Percentiles rank a stretch among this genome's conserved stretches.
phyloP scores from a whole-genome alignment of 2,888 invertebrate species.

The Entomobrya multifasciata region DNA sequence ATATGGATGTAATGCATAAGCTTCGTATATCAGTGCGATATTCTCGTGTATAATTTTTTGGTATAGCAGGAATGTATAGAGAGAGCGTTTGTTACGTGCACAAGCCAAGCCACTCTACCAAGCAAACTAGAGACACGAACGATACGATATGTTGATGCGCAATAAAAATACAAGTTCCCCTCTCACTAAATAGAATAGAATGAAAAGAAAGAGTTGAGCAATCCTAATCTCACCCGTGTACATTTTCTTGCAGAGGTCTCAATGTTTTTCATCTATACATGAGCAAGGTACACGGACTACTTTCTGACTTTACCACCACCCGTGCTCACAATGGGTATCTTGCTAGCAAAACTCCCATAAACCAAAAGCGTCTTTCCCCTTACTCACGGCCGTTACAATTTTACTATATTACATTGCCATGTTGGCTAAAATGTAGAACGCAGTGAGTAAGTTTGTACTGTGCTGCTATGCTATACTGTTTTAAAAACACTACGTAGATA shows the following conservation, averaged over 20 bases:
- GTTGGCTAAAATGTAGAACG: background rate
- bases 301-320: conserved; percentile 57
- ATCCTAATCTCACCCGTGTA: conserved; percentile 51
- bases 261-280: conserved; percentile 21
- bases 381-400: conserved; percentile 68
- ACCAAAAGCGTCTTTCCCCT: conserved; percentile 70
- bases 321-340: conserved; percentile 64
- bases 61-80: background rate
- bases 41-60: background rate
- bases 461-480: background rate
- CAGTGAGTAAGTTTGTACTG: background rate
- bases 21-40: background rate
- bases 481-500: background rate
- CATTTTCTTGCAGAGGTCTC: background rate
- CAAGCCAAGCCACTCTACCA: too few relatives aligned
- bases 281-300: conserved; percentile 53
- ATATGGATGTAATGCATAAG: background rate
- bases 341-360: conserved; percentile 61
- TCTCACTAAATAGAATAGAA: too few relatives aligned
- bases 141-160: too few relatives aligned
- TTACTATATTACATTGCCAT: conserved; percentile 16
- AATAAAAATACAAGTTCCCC: conserved; percentile 34
- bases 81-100: background rate
- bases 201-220: conserved; percentile 54
- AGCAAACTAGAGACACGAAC: background rate